Conservation (phyloP, 2,888 invertebrate genomes). For the Cyclophora albipunctata region DNA sequence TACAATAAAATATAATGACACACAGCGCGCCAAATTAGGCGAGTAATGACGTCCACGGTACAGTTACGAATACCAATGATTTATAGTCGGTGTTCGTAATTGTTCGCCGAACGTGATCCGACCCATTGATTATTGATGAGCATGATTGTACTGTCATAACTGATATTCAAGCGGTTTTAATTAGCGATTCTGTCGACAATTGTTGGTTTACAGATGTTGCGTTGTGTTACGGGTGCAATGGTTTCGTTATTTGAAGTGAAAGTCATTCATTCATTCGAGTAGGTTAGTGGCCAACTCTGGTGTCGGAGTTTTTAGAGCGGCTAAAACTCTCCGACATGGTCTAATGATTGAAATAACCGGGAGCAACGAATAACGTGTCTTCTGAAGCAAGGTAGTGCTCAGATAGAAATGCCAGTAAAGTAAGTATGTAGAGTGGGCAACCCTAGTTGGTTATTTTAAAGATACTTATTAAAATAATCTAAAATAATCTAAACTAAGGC, state of each 20-base stretch:
- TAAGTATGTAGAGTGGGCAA: too few relatives aligned
- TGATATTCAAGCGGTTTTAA: constrained; percentile 19
- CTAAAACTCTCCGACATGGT: too few relatives aligned
- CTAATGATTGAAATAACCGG: background rate
- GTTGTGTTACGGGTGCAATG: background rate
- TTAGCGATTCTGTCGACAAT: constrained; percentile 10
- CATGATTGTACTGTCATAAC: constrained; percentile 9
- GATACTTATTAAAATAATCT: too few relatives aligned
- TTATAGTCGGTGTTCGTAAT: constrained; percentile 27
- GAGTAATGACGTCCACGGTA: constrained; percentile 27
- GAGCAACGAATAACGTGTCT: too few relatives aligned
- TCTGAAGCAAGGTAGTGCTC: too few relatives aligned
- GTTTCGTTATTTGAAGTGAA: too few relatives aligned
- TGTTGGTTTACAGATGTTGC: constrained; percentile 5
- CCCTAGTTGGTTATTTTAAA: too few relatives aligned
- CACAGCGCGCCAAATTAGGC: constrained; percentile 19
- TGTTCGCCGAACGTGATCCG: constrained; percentile 19
- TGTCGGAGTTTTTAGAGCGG: too few relatives aligned
- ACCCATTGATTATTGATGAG: constrained; percentile 29
- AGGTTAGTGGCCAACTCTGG: too few relatives aligned
- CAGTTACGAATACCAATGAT: constrained; percentile 36
- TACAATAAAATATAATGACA: background rate
- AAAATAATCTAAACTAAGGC: too few relatives aligned
- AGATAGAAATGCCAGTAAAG: too few relatives aligned
- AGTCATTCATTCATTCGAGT: too few relatives aligned